Base-by-base conservation (phyloP, 1,140 invertebrate genomes). In the Brachionus plicatilis region DNA sequence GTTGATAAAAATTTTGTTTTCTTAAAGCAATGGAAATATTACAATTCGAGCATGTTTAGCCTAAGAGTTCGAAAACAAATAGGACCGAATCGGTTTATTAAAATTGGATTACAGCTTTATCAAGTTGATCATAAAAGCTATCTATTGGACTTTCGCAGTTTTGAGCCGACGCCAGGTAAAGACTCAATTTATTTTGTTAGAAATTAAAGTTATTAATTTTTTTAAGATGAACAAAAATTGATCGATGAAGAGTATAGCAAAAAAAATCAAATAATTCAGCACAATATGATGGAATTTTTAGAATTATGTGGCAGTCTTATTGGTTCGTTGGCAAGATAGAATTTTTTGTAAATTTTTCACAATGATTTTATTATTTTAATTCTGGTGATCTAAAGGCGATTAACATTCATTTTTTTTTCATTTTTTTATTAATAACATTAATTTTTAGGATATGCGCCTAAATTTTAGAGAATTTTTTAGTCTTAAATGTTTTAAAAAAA, bases 241-340 rank as follows among this genome's bases (percentile, higher is more conserved):
- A 87, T 86, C 68, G 85, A 88, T 27, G 72, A 76, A 0, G 43
- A 76, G n/a, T 27, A 76, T 9, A 27, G 0, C 84, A 75, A 85
- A 88, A 89, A 87, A 87, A 90, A 17, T 85, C 87, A 84, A 87
- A 88, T 85, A 86, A 88, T 43, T 17, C 80, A 76, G 11, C 96
- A 99, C 88, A 96, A 98, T 89, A 98, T 96, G 3, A 97, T 99
- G 94, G 97, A 99, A 91, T 99, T 99, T 91, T 99, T 99, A 90
- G 97, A 99, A 91, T 98, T 99, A 96, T 99, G 97, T 90, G 96
- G 97, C 27, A 94, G 95, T 33, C 91, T 99, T 14, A 99, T 99
- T 86, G 97, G 96, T 72, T 96, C 99, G 87, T 91, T 99, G 72
- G 97, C 97, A 37, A 94, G 79, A 66, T 82, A 65, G 47, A 75